phyloP scores from a whole-genome alignment of 2,888 invertebrate species.

The Leucania comma region DNA sequence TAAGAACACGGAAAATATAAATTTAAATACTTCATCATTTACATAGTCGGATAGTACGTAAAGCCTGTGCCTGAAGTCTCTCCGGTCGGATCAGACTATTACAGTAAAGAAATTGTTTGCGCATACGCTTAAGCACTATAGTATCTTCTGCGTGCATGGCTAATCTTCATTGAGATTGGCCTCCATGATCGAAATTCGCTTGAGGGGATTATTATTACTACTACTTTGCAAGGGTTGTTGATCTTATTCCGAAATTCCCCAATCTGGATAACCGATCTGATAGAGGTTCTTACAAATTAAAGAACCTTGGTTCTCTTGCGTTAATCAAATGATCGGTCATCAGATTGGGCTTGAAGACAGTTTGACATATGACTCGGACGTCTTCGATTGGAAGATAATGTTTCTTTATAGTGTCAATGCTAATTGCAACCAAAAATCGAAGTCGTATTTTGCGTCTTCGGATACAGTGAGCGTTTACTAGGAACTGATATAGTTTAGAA shows the following conservation, averaged over 20 bases:
- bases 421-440: slow-evolving; percentile 24
- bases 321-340: slow-evolving; percentile 42
- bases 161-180: neutral
- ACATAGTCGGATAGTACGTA: neutral
- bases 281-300: slow-evolving; percentile 31
- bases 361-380: slow-evolving; percentile 30
- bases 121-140: too few species aligned
- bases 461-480: neutral
- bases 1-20: slow-evolving; percentile 82
- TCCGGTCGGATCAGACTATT: too few species aligned
- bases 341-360: slow-evolving; percentile 29
- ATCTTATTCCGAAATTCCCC: slow-evolving; percentile 5
- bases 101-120: too few species aligned
- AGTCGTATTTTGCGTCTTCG: neutral
- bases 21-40: neutral
- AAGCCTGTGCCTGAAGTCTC: too few species aligned
- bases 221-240: slow-evolving; percentile 25
- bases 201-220: neutral
- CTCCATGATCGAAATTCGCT: too few species aligned
- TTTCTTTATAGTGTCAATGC: slow-evolving; percentile 14
- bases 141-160: too few species aligned
- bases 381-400: slow-evolving; percentile 12
- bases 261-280: slow-evolving; percentile 44
- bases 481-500: too few species aligned
- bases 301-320: slow-evolving; percentile 46